Evolutionary conservation across 2,113 vertebrate species (phyloP).

Genomic region (Lucifuga dentata): DNA sequence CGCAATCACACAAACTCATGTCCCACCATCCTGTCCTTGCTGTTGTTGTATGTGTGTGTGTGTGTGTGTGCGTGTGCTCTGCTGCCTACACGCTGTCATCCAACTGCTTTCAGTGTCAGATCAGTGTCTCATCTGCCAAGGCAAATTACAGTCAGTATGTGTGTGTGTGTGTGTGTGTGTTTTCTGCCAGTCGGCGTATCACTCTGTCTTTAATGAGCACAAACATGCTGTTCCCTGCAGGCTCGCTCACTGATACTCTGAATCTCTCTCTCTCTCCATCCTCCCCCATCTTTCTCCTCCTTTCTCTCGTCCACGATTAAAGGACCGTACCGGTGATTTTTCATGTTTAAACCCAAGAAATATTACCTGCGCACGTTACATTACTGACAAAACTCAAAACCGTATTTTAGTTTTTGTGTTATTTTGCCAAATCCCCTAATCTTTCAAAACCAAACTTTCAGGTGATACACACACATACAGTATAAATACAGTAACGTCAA

Average conservation of each 20-base stretch:
- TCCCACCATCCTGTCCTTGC: conserved; percentile 7
- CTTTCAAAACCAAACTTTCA: no score
- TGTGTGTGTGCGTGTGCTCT: conserved; percentile 15
- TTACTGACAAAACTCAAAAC: no score
- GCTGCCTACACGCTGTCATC: conserved; percentile 41
- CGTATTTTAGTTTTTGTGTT: no score
- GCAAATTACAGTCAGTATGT: conserved; percentile 45
- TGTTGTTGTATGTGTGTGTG: conserved; percentile 28
- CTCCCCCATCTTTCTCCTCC: background rate
- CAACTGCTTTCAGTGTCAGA: conserved; percentile 61
- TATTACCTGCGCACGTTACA: no score
- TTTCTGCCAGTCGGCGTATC: conserved; percentile 48
- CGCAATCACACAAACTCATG: conserved; percentile 24
- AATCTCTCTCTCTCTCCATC: conserved; percentile 3
- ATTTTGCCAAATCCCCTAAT: no score
- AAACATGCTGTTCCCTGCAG: conserved; percentile 63
- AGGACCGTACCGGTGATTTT: no score
- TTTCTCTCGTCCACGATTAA: no score
- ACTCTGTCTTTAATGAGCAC: conserved; percentile 61
- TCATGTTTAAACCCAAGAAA: no score
- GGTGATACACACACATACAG: no score
- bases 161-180: conserved; percentile 29
- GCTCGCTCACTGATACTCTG: conserved; percentile 37
- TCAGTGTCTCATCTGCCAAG: conserved; percentile 59
- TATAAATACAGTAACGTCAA: no score